Evolutionary conservation across 2,113 vertebrate species (phyloP).

Genomic region (Empidonax traillii): DNA sequence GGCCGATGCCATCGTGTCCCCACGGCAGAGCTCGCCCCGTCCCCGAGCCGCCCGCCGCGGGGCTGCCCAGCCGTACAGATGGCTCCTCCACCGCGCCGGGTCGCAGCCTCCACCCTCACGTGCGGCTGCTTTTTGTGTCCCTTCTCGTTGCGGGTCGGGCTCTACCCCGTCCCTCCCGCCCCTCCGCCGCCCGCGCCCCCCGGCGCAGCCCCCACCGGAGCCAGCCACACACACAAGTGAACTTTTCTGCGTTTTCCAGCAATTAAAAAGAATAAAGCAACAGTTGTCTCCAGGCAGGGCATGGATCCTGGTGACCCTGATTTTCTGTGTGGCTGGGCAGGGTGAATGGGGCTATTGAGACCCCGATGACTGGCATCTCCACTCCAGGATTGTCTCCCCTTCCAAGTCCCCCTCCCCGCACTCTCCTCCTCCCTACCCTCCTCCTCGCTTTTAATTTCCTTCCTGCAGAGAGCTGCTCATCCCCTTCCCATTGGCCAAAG

Average conservation of each 20-base stretch:
- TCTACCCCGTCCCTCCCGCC: not conserved
- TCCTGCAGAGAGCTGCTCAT: slow-evolving; percentile 64
- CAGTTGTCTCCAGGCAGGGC: slow-evolving; percentile 67
- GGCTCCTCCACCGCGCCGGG: not conserved
- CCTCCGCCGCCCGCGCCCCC: not conserved
- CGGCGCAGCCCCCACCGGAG: slow-evolving; percentile 12
- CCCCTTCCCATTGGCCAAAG: slow-evolving; percentile 63
- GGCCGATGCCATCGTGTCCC: accelerated
- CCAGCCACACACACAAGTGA: slow-evolving; percentile 62
- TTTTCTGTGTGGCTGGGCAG: slow-evolving; percentile 78
- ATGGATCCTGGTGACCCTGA: slow-evolving; percentile 66
- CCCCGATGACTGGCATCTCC: slow-evolving; percentile 67
- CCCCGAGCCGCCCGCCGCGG: not conserved
- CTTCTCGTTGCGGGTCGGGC: not conserved
- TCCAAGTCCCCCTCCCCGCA: slow-evolving; percentile 43
- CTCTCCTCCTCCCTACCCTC: slow-evolving; percentile 53
- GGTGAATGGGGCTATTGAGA: slow-evolving; percentile 73
- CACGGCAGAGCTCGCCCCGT: accelerated
- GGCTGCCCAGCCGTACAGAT: not conserved
- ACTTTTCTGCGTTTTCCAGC: slow-evolving; percentile 66
- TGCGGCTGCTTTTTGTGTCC: slow-evolving; percentile 14
- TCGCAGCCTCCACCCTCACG: slow-evolving; percentile 9
- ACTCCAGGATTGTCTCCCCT: slow-evolving; percentile 58
- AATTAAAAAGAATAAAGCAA: slow-evolving; percentile 71
- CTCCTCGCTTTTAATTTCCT: slow-evolving; percentile 63